Evolutionary conservation across 2,113 vertebrate species (phyloP).

Genomic region (Antechinus flavipes): DNA sequence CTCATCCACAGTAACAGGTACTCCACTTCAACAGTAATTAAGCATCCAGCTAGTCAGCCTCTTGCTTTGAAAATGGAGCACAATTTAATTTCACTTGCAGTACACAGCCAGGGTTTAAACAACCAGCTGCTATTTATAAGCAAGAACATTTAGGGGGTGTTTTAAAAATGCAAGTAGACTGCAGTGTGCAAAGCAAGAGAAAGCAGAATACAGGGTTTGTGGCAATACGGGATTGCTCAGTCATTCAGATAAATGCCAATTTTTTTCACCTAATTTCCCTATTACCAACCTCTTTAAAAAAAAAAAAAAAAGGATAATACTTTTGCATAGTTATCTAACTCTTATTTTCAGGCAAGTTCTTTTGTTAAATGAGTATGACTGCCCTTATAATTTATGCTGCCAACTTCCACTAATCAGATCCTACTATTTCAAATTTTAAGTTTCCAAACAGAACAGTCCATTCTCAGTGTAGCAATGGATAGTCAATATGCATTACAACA

Average conservation of each 20-base stretch:
- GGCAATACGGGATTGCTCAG: conserved; percentile 12
- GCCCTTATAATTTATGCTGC: conserved; percentile 40
- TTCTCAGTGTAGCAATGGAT: conserved; percentile 64
- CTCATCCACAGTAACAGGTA: conserved; percentile 56
- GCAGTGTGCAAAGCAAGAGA: conserved; percentile 56
- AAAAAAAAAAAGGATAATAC: neutral
- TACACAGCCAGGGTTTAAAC: conserved; percentile 68
- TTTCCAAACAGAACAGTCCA: conserved; percentile 20
- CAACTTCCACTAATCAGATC: neutral
- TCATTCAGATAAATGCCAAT: conserved; percentile 5
- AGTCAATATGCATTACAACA: neutral
- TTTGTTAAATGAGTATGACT: conserved; percentile 13
- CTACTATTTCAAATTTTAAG: conserved; percentile 15
- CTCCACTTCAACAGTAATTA: conserved; percentile 77
- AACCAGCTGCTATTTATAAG: conserved; percentile 78
- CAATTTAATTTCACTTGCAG: conserved; percentile 71
- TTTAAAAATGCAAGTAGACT: conserved; percentile 68
- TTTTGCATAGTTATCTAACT: conserved; percentile 33
- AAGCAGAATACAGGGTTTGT: neutral
- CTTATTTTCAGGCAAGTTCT: conserved; percentile 32
- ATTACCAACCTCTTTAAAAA: conserved; percentile 15
- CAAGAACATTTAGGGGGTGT: conserved; percentile 67
- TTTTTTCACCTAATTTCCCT: conserved; percentile 51
- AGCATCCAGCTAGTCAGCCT: conserved; percentile 74
- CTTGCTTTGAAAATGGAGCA: conserved; percentile 72